phyloP scores from a whole-genome alignment of 2,113 vertebrate genomes.

The Pandion haliaetus region DNA sequence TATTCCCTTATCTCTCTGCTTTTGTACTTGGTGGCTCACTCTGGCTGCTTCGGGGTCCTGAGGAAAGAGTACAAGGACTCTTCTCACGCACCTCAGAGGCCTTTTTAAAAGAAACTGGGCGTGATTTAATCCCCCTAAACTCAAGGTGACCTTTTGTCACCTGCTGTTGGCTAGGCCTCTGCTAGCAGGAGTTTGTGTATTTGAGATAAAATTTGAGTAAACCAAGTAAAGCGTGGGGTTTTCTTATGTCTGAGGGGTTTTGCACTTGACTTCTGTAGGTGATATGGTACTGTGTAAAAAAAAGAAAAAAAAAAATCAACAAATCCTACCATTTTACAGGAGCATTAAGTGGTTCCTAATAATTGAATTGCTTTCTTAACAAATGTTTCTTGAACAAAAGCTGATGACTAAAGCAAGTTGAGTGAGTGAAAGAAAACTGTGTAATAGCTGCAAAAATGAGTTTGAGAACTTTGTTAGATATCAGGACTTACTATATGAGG shows the following conservation, averaged over 20 bases:
- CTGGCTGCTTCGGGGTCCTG: not conserved
- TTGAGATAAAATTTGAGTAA: not conserved
- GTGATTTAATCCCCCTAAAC: not conserved
- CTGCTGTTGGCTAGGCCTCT: not conserved
- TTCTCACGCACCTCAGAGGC: not conserved
- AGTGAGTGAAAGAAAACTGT: not conserved
- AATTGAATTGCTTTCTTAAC: not conserved
- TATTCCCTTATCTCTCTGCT: not conserved
- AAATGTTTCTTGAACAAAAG: not conserved
- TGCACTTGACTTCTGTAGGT: not conserved
- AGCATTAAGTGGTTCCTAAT: not conserved
- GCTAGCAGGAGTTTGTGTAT: not conserved
- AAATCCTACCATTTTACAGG: not conserved
- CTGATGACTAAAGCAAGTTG: not conserved
- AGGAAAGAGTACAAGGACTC: not conserved
- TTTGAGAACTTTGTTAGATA: not conserved
- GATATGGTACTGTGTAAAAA: not conserved
- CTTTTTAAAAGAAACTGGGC: not conserved
- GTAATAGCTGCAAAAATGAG: not conserved
- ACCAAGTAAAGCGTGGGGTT: accelerated
- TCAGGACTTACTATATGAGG: not conserved
- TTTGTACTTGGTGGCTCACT: not conserved
- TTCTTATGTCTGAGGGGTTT: not conserved
- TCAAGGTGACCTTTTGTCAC: not conserved
- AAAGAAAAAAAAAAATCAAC: not conserved